Conservation (phyloP, 2,797 vertebrate species). For the Squalus acanthias region DNA sequence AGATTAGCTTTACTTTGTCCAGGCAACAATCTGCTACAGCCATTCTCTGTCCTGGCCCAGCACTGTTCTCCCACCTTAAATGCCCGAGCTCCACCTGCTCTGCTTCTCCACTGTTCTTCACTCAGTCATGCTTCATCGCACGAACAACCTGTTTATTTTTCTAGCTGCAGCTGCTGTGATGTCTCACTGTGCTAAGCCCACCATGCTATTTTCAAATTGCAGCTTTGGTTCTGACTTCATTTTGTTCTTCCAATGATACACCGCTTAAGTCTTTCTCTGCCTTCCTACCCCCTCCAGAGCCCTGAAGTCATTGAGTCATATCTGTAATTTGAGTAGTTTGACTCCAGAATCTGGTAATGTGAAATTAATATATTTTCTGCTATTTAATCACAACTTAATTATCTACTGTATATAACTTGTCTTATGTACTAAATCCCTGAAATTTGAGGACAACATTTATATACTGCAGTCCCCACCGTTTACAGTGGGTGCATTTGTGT, state of each 20-base stretch:
- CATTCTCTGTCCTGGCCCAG: background rate
- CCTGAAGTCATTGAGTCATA: background rate
- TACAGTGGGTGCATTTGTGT: background rate
- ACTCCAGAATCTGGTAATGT: background rate
- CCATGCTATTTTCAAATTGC: background rate
- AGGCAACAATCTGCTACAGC: background rate
- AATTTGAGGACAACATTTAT: background rate
- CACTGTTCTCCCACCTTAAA: background rate
- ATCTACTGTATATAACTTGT: background rate
- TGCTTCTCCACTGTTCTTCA: background rate
- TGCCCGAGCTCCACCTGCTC: background rate
- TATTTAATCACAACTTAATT: background rate
- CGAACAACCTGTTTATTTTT: background rate
- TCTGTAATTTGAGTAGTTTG: background rate
- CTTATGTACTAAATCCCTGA: background rate
- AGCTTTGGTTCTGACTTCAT: background rate
- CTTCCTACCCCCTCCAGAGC: background rate
- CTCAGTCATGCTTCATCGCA: background rate
- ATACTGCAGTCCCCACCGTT: too few species aligned
- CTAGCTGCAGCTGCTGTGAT: background rate
- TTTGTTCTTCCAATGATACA: background rate
- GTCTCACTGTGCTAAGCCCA: background rate
- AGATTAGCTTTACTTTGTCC: background rate
- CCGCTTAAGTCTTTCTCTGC: background rate
- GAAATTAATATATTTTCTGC: background rate